Conservation (phyloP, 2,797 vertebrate species). For the Eulemur coronatus region DNA sequence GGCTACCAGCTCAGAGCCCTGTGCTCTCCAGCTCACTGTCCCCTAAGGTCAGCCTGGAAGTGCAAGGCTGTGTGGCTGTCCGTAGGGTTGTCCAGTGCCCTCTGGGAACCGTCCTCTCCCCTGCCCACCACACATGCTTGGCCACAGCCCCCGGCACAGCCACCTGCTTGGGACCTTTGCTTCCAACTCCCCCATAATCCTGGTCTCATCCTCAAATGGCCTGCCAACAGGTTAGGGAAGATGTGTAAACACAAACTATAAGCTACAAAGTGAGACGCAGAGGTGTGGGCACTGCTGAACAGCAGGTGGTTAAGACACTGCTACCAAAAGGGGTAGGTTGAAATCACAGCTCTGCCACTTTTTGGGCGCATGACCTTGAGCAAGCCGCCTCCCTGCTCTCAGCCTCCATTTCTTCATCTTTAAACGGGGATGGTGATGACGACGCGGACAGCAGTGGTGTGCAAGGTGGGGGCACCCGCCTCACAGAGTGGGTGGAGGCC, state of each 20-base stretch:
- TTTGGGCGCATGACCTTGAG: fast-evolving
- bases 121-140: fast-evolving
- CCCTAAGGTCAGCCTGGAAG: not conserved
- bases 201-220: fast-evolving
- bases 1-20: not conserved
- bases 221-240: not conserved
- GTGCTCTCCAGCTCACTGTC: not conserved
- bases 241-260: not conserved
- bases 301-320: no score
- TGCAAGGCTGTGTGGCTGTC: no score
- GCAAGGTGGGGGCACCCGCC: not conserved
- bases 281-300: fast-evolving
- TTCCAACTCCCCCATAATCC: not conserved
- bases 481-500: not conserved
- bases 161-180: not conserved
- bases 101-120: not conserved
- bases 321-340: not conserved
- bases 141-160: fast-evolving
- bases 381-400: fast-evolving
- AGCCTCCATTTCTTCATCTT: not conserved
- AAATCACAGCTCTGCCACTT: no score
- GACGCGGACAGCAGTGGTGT: fast-evolving
- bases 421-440: not conserved
- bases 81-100: not conserved
- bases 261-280: not conserved